These are phyloP conservation scores for Corythucha ciliata DNA, from an alignment of 2,888 invertebrate genomes.

Conservation along the genomic window DNA sequence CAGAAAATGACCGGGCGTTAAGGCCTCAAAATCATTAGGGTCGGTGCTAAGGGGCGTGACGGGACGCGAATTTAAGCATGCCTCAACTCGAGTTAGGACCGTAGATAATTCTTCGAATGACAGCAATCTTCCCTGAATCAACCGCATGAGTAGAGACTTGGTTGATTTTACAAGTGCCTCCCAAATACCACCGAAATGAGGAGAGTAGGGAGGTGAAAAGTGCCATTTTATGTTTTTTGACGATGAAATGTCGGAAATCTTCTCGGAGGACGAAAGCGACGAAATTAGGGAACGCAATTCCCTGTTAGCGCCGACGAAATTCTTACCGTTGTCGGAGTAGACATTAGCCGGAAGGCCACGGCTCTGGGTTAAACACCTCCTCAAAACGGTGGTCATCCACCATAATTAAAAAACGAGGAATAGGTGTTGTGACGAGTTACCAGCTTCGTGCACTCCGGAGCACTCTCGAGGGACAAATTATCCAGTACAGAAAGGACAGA, in stretches of 20 bases:
- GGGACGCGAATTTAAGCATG: constrained; percentile 37
- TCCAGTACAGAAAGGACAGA: no score
- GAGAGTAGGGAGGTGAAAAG: constrained; percentile 31
- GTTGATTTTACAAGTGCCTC: constrained; percentile 37
- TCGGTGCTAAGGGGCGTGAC: constrained; percentile 33
- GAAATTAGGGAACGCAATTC: constrained; percentile 4
- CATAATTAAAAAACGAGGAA: no score
- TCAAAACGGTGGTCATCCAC: no score
- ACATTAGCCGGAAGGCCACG: constrained; percentile 36
- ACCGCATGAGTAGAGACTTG: constrained; percentile 35
- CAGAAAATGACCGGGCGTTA: constrained; percentile 39
- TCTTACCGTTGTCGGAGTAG: constrained; percentile 39
- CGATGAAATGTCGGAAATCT: constrained; percentile 36
- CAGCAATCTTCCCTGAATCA: constrained; percentile 28
- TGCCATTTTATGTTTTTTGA: constrained; percentile 28
- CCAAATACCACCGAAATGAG: constrained; percentile 38
- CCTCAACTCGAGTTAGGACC: constrained; percentile 35
- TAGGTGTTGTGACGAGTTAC: no score
- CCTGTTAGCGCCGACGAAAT: constrained; percentile 38
- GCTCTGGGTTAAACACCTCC: constrained; percentile 38
- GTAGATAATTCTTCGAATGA: constrained; percentile 37
- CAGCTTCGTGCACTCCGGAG: no score
- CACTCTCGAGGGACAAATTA: no score
- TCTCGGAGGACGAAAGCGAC: neutral
- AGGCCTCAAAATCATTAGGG: constrained; percentile 28